phyloP scores from a whole-genome alignment of 2,888 invertebrate genomes.

The Trissoscelio sp. region DNA sequence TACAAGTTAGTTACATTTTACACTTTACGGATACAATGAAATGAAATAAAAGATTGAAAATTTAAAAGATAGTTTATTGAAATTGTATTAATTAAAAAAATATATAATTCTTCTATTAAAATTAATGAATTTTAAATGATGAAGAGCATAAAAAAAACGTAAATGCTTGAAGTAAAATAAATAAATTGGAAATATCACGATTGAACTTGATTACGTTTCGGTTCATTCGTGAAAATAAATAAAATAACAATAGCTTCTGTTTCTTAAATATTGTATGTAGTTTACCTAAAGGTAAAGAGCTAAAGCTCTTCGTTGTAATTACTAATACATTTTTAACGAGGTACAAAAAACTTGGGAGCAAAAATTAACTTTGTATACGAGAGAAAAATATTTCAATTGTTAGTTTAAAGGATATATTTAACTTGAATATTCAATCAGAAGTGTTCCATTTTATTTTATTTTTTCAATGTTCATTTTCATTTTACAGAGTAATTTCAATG shows the following conservation, averaged over 20 bases:
- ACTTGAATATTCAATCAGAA: background rate
- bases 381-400: background rate
- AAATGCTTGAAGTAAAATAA: background rate
- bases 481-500: background rate
- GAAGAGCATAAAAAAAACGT: background rate
- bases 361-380: background rate
- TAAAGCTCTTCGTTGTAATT: slow-evolving; percentile 18
- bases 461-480: background rate
- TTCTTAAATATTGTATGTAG: slow-evolving; percentile 3
- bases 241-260: background rate
- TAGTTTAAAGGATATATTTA: background rate
- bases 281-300: no score
- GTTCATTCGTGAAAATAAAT: background rate
- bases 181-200: background rate
- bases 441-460: background rate
- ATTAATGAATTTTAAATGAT: background rate
- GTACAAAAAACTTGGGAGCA: background rate
- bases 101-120: no score
- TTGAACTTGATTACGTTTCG: background rate
- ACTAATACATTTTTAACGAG: slow-evolving; percentile 8
- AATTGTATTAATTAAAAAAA: no score
- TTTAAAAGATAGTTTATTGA: no score
- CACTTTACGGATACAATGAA: no score
- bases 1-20: no score
- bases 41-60: no score